phyloP scores from a whole-genome alignment of 2,113 vertebrate genomes.

The Ivindomyrus marchei region DNA sequence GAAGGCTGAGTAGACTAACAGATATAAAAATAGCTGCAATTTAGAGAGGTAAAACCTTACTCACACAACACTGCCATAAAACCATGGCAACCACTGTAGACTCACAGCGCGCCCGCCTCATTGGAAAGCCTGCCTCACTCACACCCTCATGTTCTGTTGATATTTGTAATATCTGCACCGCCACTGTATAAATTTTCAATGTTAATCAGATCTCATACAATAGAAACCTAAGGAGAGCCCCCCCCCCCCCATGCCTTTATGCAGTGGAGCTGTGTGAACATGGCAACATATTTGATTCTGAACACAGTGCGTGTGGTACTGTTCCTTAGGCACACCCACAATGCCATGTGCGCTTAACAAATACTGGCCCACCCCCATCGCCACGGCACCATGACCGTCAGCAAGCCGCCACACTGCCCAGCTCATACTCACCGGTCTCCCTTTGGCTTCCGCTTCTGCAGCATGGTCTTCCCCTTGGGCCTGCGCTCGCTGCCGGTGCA shows the following conservation, averaged over 20 bases:
- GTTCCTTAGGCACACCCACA: neutral
- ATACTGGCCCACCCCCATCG: neutral
- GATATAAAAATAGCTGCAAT: constrained; percentile 26
- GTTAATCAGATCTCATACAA: neutral
- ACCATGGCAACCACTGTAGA: constrained; percentile 23
- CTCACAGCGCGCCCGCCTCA: constrained; percentile 15
- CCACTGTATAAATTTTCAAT: neutral
- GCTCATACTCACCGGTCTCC: constrained; percentile 71
- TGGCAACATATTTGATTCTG: constrained; percentile 9
- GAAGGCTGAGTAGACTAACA: constrained; percentile 9
- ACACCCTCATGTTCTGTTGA: constrained; percentile 6
- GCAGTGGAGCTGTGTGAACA: neutral
- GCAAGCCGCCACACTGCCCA: neutral
- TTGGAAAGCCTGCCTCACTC: neutral
- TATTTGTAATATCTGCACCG: constrained; percentile 8
- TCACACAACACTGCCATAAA: constrained; percentile 25
- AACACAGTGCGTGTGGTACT: neutral
- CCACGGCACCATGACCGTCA: neutral
- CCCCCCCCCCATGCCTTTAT: neutral
- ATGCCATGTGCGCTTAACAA: neutral
- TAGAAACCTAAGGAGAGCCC: neutral
- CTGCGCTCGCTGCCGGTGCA: constrained; percentile 95
- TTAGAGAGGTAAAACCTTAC: constrained; percentile 25
- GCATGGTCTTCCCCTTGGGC: constrained; percentile 92
- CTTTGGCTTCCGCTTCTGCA: constrained; percentile 78